Base-by-base conservation (phyloP, 2,888 invertebrate species). In the Andrena minutula region DNA sequence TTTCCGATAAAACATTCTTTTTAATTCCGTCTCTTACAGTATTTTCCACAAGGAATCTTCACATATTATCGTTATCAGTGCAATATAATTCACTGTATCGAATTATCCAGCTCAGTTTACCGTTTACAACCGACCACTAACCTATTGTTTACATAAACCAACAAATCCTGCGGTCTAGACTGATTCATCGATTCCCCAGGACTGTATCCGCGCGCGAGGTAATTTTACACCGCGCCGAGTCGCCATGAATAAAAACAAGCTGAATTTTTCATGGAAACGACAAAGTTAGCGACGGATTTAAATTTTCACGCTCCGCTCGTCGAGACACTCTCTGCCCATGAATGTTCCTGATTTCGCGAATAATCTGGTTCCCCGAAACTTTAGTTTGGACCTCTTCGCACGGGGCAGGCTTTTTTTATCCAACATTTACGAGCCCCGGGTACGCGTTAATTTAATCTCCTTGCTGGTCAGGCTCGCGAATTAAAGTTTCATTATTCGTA, bases 401-500 rank as follows among this genome's bases (percentile, higher is more conserved):
- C 5, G 56, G 20, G 12, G n/a, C 12, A 28, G 26, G n/a, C 8
- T 58, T 65, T 72, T 41, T 65, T 77, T 12, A 47, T 26, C 23
- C 5, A 3, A 1, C 16, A 7, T 2, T 16, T 7, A 41, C 23
- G 41, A 41, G 23, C 23, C 3, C 35, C 1, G 30, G 53, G n/a
- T 35, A n/a, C 35, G 58, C 35, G 77, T 65, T 60, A 58, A 79
- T 79, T 65, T 28, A 53, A 70, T 71, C 51, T 30, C 12, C 79
- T 65, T 35, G 70, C 30, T 6, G 23, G 47, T 51, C 69, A 35
- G 23, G 35, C 47, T 53, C 16, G 70, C 66, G 47, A 72, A 80
- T 72, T 41, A 79, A 72, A 79, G 66, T 66, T 79, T 20, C 72
- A 79, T 80, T 72, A 72, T 66, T 80, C 66, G 73, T 72, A 60